Conservation (phyloP, 2,113 vertebrate genomes). For the Edolisoma coerulescens region DNA sequence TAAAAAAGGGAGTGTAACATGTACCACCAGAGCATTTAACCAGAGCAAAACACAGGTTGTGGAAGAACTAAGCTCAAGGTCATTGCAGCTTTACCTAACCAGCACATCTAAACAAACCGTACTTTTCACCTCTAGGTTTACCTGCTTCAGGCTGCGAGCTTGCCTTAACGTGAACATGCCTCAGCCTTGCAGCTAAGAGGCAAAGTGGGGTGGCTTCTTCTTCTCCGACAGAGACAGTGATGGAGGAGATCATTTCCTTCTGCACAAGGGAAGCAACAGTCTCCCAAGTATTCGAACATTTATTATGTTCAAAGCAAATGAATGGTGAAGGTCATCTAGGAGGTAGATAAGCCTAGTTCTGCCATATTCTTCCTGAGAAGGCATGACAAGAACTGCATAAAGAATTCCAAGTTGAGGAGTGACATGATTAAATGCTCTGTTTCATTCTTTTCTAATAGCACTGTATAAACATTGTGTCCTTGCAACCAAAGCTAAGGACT, state of each 20-base stretch:
- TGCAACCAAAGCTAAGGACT: neutral
- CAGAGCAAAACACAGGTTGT: neutral
- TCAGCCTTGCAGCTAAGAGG: neutral
- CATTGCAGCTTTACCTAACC: neutral
- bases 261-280: neutral
- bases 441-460: neutral
- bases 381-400: neutral
- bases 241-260: neutral
- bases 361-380: neutral
- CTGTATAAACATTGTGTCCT: neutral
- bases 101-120: neutral
- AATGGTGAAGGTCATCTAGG: neutral
- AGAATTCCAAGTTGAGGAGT: neutral
- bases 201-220: neutral
- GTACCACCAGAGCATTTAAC: neutral
- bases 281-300: neutral
- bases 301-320: neutral
- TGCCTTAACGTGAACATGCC: neutral
- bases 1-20: neutral
- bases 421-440: neutral
- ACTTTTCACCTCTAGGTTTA: neutral
- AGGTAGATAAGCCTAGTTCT: neutral
- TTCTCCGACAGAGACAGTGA: neutral
- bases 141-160: neutral
- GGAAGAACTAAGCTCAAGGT: neutral